Percentiles rank a stretch among this genome's conserved stretches.
phyloP scores from a whole-genome alignment of 2,113 vertebrate genomes.

The Hylia prasina region DNA sequence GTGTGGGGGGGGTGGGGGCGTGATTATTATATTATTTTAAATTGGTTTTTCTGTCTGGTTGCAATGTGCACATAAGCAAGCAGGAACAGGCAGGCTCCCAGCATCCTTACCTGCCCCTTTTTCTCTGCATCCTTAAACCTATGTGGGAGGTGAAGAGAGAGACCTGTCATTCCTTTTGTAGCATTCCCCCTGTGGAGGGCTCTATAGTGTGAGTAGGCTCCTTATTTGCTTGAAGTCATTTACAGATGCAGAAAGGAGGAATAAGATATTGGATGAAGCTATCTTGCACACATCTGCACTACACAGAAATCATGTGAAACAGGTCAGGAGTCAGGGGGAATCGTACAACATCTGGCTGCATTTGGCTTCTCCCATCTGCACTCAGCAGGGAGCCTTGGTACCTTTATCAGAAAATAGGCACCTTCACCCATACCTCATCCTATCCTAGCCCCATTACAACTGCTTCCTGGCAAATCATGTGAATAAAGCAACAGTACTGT shows the following conservation, averaged over 20 bases:
- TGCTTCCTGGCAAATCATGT: neutral
- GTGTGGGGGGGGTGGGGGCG: too few relatives aligned
- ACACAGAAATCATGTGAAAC: neutral
- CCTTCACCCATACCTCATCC: neutral
- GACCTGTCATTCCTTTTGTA: neutral
- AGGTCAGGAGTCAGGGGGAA: neutral
- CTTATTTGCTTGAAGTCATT: neutral
- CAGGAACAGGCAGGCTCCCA: neutral
- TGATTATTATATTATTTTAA: neutral
- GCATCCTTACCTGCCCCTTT: neutral
- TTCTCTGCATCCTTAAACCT: neutral
- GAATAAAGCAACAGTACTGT: neutral
- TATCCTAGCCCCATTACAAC: neutral
- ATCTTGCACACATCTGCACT: neutral
- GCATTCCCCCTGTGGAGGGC: neutral
- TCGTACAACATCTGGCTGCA: neutral
- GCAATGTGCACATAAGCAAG: neutral
- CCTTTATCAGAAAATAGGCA: neutral
- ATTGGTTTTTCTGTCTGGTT: neutral
- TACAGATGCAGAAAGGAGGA: neutral
- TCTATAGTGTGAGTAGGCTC: neutral
- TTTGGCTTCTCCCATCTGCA: neutral
- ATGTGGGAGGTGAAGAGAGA: neutral
- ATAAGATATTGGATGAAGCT: neutral
- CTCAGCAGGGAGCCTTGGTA: neutral